Evolutionary conservation across 2,113 vertebrate species (phyloP).

Genomic region (Rhineura floridana): DNA sequence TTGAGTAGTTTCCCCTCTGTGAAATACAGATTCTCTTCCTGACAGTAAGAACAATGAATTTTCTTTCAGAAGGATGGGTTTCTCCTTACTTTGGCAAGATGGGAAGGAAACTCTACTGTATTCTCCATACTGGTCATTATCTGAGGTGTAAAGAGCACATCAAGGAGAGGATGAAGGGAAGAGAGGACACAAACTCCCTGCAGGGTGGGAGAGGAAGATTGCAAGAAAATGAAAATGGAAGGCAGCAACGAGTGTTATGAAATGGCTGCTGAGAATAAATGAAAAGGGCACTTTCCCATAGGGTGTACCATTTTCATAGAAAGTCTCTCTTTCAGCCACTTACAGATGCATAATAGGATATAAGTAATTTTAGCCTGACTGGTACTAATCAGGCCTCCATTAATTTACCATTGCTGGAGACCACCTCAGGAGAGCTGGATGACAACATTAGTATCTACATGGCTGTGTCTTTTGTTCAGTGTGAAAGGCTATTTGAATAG

Average conservation of each 20-base stretch:
- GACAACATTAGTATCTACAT: slow-evolving; percentile 80
- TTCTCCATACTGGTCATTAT: neutral
- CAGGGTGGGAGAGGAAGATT: neutral
- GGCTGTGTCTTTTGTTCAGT: slow-evolving; percentile 78
- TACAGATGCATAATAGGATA: slow-evolving; percentile 17
- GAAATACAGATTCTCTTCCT: neutral
- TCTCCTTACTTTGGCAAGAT: neutral
- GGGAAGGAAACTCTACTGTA: neutral
- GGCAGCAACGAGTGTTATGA: neutral
- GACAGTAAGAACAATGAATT: slow-evolving; percentile 26
- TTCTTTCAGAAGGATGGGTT: neutral
- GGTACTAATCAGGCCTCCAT: slow-evolving; percentile 12
- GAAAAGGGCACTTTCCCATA: neutral
- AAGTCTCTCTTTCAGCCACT: neutral
- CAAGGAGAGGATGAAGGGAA: neutral
- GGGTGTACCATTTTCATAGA: neutral
- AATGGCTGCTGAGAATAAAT: slow-evolving; percentile 8
- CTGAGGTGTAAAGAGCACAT: neutral
- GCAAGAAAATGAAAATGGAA: slow-evolving; percentile 10
- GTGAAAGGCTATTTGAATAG: slow-evolving; percentile 77
- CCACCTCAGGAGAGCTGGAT: slow-evolving; percentile 71
- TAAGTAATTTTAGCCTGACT: neutral
- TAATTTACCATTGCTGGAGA: slow-evolving; percentile 44
- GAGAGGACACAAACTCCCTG: neutral
- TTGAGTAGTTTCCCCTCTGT: neutral